Evolutionary conservation across 2,113 vertebrate genomes (phyloP).

Genomic region (Lynx canadensis): DNA sequence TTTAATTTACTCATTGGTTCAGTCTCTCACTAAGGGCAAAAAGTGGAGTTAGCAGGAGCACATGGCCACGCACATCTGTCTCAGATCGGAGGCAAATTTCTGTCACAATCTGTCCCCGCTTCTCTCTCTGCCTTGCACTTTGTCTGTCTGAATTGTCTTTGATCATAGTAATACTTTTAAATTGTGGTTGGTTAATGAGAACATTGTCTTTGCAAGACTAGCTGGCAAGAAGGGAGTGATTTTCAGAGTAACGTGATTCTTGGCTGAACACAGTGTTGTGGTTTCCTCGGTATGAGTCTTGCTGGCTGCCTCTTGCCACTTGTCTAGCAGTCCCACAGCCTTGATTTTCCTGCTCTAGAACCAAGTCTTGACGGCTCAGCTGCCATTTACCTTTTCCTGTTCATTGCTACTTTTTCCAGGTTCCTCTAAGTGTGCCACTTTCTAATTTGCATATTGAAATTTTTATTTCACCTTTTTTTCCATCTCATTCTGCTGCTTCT

Average conservation of each 20-base stretch:
- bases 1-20: background rate
- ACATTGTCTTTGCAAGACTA: background rate
- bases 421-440: background rate
- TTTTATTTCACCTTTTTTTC: background rate
- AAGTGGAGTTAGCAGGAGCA: background rate
- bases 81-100: background rate
- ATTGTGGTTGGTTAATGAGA: background rate
- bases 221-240: background rate
- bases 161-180: background rate
- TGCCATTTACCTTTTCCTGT: background rate
- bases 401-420: background rate
- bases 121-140: background rate
- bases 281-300: background rate
- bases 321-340: background rate
- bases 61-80: background rate
- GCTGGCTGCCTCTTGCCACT: background rate
- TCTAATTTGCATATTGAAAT: slow-evolving; percentile 18
- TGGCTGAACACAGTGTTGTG: background rate
- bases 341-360: slow-evolving; percentile 27
- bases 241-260: slow-evolving; percentile 38
- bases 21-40: background rate
- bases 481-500: slow-evolving; percentile 2
- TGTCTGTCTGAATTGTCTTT: background rate
- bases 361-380: background rate
- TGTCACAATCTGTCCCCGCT: background rate